Evolutionary conservation across 1,140 invertebrate genomes (phyloP).

Genomic region (Chelonus insularis): DNA sequence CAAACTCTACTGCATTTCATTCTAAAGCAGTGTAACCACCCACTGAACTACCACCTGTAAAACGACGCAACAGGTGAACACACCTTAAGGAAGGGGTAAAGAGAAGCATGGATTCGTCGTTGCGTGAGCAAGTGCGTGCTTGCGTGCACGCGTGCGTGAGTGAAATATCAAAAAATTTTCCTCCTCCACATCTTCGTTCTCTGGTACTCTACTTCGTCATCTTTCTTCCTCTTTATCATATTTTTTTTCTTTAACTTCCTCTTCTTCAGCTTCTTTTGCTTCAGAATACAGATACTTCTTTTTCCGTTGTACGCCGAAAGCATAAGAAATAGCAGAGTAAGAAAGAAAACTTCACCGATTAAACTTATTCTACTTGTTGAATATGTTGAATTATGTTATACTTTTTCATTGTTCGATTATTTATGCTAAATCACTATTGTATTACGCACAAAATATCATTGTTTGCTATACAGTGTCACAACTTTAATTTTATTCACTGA

Average conservation of each 20-base stretch:
- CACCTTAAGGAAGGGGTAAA: constrained; percentile 16
- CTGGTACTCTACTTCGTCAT: background rate
- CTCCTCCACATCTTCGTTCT: constrained; percentile 26
- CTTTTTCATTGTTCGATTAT: background rate
- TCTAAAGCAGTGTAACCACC: constrained; percentile 49
- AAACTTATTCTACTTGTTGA: constrained; percentile 25
- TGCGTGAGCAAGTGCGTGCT: constrained; percentile 40
- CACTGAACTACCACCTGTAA: constrained; percentile 51
- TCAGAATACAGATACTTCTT: background rate
- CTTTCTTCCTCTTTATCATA: background rate
- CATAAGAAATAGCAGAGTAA: constrained; percentile 20
- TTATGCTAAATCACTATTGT: too few relatives aligned
- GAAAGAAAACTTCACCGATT: constrained; percentile 22
- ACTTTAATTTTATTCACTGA: too few relatives aligned
- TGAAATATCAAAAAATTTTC: constrained; percentile 55
- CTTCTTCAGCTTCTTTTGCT: background rate
- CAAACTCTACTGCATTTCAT: constrained; percentile 45
- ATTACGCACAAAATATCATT: too few relatives aligned
- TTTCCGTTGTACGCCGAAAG: constrained; percentile 23
- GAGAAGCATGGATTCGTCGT: constrained; percentile 30
- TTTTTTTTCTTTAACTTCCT: background rate
- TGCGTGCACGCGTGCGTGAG: constrained; percentile 49
- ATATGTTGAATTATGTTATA: constrained; percentile 25
- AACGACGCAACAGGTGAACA: constrained; percentile 41
- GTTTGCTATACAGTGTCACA: too few relatives aligned